These are phyloP conservation scores for Drosophila albomicans DNA, from an alignment of 1,140 invertebrate genomes.

Conservation along the genomic window DNA sequence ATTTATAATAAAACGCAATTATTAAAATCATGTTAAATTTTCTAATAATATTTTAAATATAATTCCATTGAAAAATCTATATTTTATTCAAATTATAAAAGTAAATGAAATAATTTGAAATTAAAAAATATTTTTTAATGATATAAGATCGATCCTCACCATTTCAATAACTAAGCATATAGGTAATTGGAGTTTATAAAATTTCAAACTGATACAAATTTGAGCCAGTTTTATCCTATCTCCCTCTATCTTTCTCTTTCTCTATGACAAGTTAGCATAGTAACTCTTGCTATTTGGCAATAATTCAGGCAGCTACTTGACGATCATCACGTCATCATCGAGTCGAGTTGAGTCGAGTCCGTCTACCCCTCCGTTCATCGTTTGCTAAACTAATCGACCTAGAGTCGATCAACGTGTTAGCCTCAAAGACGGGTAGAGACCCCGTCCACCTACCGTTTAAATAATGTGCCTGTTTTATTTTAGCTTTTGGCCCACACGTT, in stretches of 20 bases:
- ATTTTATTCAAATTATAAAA: no score
- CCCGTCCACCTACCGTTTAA: constrained; percentile 1
- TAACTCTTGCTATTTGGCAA: constrained; percentile 26
- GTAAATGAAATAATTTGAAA: no score
- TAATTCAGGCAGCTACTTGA: constrained; percentile 10
- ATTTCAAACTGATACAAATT: no score
- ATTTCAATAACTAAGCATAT: no score
- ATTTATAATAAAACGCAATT: no score
- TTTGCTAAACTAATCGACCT: constrained; percentile 20
- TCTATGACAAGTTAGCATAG: not conserved
- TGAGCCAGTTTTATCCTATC: not conserved
- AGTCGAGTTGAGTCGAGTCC: not conserved
- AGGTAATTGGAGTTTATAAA: no score
- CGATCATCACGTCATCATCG: constrained; percentile 30
- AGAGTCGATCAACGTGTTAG: constrained; percentile 31
- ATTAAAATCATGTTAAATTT: no score
- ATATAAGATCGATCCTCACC: no score
- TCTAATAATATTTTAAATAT: no score
- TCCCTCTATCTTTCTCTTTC: not conserved
- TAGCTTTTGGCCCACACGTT: constrained; percentile 51
- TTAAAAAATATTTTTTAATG: no score
- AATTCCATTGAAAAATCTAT: no score
- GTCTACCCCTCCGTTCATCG: not conserved
- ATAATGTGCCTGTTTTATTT: constrained; percentile 1
- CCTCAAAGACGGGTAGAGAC: constrained; percentile 47